These are phyloP conservation scores for Ariolimax columbianus DNA, from an alignment of 2,888 invertebrate species.

Conservation along the genomic window DNA sequence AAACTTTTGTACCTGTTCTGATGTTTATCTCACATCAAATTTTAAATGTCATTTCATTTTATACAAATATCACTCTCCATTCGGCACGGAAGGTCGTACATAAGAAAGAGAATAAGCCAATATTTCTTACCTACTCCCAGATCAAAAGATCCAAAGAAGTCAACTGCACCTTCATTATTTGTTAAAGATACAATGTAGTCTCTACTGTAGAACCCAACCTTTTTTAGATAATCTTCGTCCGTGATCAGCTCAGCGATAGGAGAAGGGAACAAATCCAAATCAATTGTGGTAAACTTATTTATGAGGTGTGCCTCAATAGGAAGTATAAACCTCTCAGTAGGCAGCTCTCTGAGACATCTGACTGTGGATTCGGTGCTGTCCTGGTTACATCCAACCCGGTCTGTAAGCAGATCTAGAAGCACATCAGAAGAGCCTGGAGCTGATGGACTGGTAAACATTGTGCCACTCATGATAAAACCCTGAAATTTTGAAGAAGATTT, in stretches of 20 bases:
- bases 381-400: constrained; percentile 25
- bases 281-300: constrained; percentile 43
- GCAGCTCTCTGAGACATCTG: constrained; percentile 22
- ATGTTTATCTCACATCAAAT: too few species aligned
- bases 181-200: constrained; percentile 26
- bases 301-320: constrained; percentile 17
- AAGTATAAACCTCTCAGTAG: constrained; percentile 25
- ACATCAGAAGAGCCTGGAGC: constrained; percentile 39
- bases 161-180: constrained; percentile 43
- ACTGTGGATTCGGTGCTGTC: not conserved
- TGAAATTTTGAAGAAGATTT: constrained; percentile 11
- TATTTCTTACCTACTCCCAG: constrained; percentile 3
- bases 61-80: too few species aligned
- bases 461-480: constrained; percentile 46
- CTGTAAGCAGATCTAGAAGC: constrained; percentile 29
- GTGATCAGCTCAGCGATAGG: constrained; percentile 19
- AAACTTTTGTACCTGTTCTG: too few species aligned
- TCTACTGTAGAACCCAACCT: constrained; percentile 28
- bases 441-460: constrained; percentile 45
- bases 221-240: constrained; percentile 24
- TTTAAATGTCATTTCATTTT: too few species aligned
- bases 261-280: constrained; percentile 33
- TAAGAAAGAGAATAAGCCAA: not conserved
- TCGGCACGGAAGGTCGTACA: not conserved
- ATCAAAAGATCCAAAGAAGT: constrained; percentile 24